Conservation (phyloP, 2,113 vertebrate genomes). For the Sphaerodactylus townsendi region DNA sequence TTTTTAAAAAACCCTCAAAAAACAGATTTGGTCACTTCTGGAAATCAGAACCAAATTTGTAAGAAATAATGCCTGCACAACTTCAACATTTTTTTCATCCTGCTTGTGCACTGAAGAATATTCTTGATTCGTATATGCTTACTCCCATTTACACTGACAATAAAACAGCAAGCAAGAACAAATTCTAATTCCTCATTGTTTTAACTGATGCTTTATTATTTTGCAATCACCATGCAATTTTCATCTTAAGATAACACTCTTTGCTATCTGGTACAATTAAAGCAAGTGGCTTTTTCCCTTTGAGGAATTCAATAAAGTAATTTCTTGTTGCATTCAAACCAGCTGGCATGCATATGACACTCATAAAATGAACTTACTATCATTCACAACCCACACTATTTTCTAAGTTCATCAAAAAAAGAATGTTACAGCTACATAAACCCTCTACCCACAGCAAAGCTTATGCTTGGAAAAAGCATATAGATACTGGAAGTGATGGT, state of each 20-base stretch:
- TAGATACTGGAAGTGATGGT: background rate
- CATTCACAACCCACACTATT: background rate
- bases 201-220: background rate
- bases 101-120: background rate
- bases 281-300: background rate
- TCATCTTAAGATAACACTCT: conserved; percentile 19
- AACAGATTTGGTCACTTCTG: too few relatives aligned
- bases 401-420: background rate
- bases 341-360: background rate
- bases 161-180: background rate
- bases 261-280: background rate
- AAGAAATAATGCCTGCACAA: background rate
- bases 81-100: background rate
- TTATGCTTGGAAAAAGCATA: background rate
- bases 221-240: background rate
- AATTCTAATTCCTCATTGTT: background rate
- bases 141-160: background rate
- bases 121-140: background rate
- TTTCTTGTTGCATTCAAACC: background rate
- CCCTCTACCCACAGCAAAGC: background rate
- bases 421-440: background rate
- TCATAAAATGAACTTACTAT: background rate
- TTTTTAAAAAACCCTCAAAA: too few relatives aligned
- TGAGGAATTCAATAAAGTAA: conserved; percentile 8
- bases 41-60: too few relatives aligned